These are phyloP conservation scores for Vicugna pacos DNA, from an alignment of 2,113 vertebrate species.

Conservation along the genomic window DNA sequence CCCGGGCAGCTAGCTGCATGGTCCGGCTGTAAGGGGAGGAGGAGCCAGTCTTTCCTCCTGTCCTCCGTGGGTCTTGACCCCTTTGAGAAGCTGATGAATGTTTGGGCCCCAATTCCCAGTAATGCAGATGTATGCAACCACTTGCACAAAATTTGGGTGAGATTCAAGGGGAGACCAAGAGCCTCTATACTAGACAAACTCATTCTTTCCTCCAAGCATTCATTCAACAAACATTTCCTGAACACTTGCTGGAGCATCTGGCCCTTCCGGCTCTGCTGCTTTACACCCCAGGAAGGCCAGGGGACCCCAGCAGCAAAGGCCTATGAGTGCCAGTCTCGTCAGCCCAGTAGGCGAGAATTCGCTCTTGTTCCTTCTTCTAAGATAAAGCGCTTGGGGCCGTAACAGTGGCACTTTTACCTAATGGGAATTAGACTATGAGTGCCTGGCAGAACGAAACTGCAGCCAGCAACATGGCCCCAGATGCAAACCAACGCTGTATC, in stretches of 20 bases:
- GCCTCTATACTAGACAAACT: accelerated
- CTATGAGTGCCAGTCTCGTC: accelerated
- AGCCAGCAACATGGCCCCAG: accelerated
- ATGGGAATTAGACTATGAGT: accelerated
- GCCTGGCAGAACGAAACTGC: accelerated
- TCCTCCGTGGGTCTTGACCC: neutral
- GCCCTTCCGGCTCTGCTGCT: neutral
- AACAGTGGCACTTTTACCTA: accelerated
- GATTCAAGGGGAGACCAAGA: neutral
- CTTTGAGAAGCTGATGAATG: neutral
- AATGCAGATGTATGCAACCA: accelerated
- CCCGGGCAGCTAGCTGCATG: neutral
- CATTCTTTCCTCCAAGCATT: no score
- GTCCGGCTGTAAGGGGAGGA: no score
- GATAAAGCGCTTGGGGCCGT: no score
- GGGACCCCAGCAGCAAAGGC: no score
- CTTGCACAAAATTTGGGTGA: neutral
- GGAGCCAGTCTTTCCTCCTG: no score
- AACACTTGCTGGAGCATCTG: accelerated
- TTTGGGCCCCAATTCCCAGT: neutral
- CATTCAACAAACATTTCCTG: neutral
- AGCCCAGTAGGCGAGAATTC: accelerated
- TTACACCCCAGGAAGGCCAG: neutral
- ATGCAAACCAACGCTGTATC: neutral
- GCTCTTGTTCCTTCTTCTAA: neutral